Percentiles rank a stretch among this genome's conserved stretches.
Evolutionary conservation across 2,113 vertebrate species (phyloP).

Genomic region (Capra hircus): DNA sequence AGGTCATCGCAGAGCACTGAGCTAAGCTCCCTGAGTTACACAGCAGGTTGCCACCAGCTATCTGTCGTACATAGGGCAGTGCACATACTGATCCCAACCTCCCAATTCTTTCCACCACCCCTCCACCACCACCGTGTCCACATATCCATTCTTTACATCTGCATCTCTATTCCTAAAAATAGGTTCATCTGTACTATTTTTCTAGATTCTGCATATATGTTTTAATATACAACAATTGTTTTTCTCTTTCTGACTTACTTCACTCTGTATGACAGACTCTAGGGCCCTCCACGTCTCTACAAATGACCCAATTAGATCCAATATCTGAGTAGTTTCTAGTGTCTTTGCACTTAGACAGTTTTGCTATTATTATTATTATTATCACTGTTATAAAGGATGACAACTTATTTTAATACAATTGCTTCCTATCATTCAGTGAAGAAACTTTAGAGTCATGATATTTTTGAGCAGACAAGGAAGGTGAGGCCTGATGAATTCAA

Average conservation of each 20-base stretch:
- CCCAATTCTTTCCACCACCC: background rate
- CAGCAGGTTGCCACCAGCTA: background rate
- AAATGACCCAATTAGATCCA: background rate
- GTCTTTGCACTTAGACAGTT: background rate
- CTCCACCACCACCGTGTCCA: accelerated
- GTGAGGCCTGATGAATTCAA: background rate
- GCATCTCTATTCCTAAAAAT: background rate
- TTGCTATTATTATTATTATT: background rate
- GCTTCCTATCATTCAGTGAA: background rate
- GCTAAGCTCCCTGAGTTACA: background rate
- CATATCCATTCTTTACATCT: background rate
- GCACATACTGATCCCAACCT: background rate
- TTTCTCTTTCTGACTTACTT: background rate
- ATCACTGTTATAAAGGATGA: background rate
- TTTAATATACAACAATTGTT: background rate
- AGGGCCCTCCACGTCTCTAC: background rate
- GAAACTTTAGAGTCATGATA: background rate
- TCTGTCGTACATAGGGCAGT: accelerated
- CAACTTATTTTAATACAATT: constrained; percentile 5
- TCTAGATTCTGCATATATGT: background rate
- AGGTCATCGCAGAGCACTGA: background rate
- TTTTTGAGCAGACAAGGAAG: background rate
- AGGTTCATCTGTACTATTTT: background rate
- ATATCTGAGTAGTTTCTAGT: background rate
- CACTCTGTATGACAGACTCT: background rate